Conservation (phyloP, 2,113 vertebrate genomes). For the Lates calcarifer region DNA sequence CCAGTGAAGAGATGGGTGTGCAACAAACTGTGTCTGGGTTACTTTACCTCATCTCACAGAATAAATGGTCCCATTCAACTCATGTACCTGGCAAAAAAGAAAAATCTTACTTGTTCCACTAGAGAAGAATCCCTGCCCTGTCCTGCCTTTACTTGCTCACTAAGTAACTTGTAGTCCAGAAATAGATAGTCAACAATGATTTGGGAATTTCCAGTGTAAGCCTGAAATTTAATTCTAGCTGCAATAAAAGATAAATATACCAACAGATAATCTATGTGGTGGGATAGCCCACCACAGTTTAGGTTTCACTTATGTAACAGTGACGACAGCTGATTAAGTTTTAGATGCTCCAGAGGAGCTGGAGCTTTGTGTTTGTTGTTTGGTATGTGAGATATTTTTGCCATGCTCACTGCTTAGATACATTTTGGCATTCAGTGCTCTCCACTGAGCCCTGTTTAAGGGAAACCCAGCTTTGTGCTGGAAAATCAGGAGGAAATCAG, state of each 20-base stretch:
- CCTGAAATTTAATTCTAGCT: not conserved
- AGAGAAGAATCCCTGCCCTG: not conserved
- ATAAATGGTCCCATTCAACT: slow-evolving; percentile 19
- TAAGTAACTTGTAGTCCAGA: not conserved
- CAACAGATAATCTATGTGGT: not conserved
- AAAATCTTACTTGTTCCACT: not conserved
- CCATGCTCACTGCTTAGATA: not conserved
- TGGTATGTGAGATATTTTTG: not conserved
- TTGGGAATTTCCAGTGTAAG: not conserved
- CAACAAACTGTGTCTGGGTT: not conserved
- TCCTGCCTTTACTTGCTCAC: not conserved
- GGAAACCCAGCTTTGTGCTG: not conserved
- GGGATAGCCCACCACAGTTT: not conserved
- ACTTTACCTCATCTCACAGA: not conserved
- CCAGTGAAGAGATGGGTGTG: not conserved
- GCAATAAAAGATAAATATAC: not conserved
- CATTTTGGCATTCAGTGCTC: not conserved
- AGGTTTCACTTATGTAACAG: not conserved
- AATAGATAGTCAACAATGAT: not conserved
- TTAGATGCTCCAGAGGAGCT: not conserved
- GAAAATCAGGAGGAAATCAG: not conserved
- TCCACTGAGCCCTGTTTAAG: not conserved
- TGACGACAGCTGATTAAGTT: not conserved
- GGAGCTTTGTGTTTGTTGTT: not conserved
- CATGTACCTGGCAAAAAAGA: not conserved